phyloP scores from a whole-genome alignment of 2,113 vertebrate species.

The Illadopsis cleaveri region DNA sequence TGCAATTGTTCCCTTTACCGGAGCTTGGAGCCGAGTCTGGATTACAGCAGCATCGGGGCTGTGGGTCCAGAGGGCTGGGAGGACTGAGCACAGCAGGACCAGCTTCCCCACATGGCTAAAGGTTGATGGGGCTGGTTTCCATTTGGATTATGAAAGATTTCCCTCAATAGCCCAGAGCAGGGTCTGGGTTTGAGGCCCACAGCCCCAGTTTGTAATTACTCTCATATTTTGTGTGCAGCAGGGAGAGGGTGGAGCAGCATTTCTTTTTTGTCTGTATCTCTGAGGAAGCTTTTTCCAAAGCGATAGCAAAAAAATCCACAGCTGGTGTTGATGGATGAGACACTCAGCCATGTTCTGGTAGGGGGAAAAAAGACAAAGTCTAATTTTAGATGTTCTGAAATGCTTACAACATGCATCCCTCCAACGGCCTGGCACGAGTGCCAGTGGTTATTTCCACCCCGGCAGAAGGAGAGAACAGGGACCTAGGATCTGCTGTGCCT shows the following conservation, averaged over 20 bases:
- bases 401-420: not conserved
- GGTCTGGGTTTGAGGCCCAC: not conserved
- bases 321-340: slow-evolving; percentile 16
- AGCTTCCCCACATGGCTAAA: not conserved
- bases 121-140: not conserved
- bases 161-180: not conserved
- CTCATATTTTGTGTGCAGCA: not conserved
- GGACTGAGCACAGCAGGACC: not conserved
- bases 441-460: not conserved
- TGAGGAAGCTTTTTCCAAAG: not conserved
- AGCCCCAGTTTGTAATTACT: not conserved
- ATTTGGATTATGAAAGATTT: not conserved
- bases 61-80: not conserved
- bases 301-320: not conserved
- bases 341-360: not conserved
- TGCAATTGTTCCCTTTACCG: not conserved
- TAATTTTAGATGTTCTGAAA: slow-evolving; percentile 32
- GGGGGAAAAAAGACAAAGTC: not conserved
- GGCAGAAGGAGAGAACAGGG: not conserved
- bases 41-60: fast-evolving
- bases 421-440: not conserved
- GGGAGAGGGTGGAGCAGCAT: not conserved
- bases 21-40: not conserved
- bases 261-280: not conserved
- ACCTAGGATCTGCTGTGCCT: not conserved